Conservation (phyloP, 2,113 vertebrate genomes). For the Aegotheles bennettii region DNA sequence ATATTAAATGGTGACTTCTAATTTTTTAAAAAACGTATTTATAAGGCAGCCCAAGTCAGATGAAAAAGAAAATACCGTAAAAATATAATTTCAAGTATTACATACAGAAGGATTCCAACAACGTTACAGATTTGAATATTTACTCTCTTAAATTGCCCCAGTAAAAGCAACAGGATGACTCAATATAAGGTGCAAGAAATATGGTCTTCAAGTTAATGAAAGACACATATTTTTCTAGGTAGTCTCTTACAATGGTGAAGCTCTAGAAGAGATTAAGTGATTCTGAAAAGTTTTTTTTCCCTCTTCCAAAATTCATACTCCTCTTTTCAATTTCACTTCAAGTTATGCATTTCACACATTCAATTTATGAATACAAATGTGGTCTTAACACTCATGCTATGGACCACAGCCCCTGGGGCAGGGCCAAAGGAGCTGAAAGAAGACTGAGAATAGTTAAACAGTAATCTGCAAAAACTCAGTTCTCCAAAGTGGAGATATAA, state of each 20-base stretch:
- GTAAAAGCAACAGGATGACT: not conserved
- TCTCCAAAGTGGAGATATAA: not conserved
- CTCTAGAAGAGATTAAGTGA: not conserved
- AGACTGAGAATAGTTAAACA: not conserved
- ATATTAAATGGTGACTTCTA: not conserved
- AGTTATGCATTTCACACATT: not conserved
- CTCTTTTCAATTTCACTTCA: not conserved
- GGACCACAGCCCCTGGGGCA: not conserved
- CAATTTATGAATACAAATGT: not conserved
- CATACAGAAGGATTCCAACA: not conserved
- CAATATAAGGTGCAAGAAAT: not conserved
- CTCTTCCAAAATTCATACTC: not conserved
- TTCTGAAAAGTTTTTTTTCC: not conserved
- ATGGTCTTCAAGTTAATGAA: not conserved
- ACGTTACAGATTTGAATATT: rapidly evolving
- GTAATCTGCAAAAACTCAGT: not conserved
- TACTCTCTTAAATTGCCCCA: not conserved
- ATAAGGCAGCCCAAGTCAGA: not conserved
- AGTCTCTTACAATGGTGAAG: not conserved
- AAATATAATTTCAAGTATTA: not conserved
- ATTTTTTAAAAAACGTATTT: not conserved
- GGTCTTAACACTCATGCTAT: not conserved
- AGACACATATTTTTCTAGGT: not conserved
- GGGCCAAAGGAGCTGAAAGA: not conserved
- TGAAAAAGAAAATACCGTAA: not conserved